Conservation (phyloP, 2,888 invertebrate species). For the Ganaspis brasiliensis region DNA sequence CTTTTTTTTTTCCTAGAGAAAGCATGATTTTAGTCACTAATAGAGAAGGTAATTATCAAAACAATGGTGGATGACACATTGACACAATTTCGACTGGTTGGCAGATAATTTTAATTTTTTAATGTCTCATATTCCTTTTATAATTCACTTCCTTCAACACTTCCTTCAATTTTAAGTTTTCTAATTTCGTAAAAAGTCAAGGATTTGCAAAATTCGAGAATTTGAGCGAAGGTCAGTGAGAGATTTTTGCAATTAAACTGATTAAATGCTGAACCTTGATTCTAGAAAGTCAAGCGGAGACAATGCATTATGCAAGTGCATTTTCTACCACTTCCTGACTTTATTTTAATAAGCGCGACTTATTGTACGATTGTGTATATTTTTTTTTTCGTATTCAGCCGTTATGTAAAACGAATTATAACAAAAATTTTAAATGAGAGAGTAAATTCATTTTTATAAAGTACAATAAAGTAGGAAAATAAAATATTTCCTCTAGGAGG, state of each 20-base stretch:
- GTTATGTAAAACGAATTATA: too few species aligned
- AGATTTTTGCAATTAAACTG: conserved; percentile 14
- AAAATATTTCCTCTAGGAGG: too few species aligned
- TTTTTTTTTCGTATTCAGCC: too few species aligned
- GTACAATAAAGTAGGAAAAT: too few species aligned
- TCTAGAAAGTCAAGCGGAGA: conserved; percentile 21
- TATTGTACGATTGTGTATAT: too few species aligned
- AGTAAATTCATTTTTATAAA: too few species aligned
- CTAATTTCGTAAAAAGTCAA: neutral
- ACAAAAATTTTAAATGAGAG: too few species aligned
- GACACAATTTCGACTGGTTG: neutral
- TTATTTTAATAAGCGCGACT: neutral
- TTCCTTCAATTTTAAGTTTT: too few species aligned
- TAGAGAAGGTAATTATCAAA: neutral
- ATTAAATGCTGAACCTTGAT: conserved; percentile 16
- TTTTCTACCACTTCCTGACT: neutral
- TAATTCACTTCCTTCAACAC: too few species aligned
- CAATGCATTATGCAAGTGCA: neutral
- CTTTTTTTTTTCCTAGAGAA: too few species aligned
- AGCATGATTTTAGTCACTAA: too few species aligned
- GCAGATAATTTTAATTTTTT: neutral
- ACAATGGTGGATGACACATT: neutral
- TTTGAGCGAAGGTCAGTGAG: neutral
- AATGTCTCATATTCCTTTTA: too few species aligned
- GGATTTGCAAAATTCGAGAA: neutral